Percentiles rank a stretch among this genome's conserved stretches.
Conservation (phyloP, 1,140 invertebrate species). For the Drosophila murphyi region DNA sequence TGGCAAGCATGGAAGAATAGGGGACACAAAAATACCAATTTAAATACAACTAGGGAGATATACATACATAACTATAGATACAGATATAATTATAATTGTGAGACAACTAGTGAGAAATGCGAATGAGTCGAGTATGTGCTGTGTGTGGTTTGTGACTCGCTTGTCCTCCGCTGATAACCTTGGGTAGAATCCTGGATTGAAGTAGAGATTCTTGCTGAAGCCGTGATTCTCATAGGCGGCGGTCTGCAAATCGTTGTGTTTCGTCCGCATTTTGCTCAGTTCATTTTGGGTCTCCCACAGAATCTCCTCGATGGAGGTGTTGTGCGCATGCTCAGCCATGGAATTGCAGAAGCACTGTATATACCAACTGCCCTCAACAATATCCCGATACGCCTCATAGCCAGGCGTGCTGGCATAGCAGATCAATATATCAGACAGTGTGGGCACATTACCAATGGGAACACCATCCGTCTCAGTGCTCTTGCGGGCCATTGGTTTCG, state of each 20-base stretch:
- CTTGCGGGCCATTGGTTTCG: neutral
- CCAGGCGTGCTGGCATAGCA: constrained; percentile 89
- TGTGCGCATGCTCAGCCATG: constrained; percentile 89
- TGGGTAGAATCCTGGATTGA: constrained; percentile 70
- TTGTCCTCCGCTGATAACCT: constrained; percentile 9
- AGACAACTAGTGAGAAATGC: constrained; percentile 46
- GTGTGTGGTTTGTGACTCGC: constrained; percentile 44
- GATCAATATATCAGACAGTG: constrained; percentile 87
- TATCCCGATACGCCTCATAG: constrained; percentile 88
- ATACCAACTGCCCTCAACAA: constrained; percentile 89
- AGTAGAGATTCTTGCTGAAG: constrained; percentile 70
- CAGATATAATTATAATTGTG: neutral
- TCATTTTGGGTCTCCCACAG: constrained; percentile 87
- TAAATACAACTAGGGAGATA: constrained; percentile 11
- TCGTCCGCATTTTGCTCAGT: constrained; percentile 30
- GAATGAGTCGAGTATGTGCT: constrained; percentile 48
- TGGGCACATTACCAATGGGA: constrained; percentile 62
- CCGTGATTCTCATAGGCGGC: constrained; percentile 58
- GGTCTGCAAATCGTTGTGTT: constrained; percentile 52
- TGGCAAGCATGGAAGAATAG: constrained; percentile 8
- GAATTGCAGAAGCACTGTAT: constrained; percentile 90
- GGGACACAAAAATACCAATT: constrained; percentile 25
- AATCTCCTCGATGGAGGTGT: constrained; percentile 88
- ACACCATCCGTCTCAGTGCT: constrained; percentile 44
- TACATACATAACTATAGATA: constrained; percentile 10